Base-by-base conservation (phyloP, 2,888 invertebrate genomes). In the Cataglyphis rosenhaueri region DNA sequence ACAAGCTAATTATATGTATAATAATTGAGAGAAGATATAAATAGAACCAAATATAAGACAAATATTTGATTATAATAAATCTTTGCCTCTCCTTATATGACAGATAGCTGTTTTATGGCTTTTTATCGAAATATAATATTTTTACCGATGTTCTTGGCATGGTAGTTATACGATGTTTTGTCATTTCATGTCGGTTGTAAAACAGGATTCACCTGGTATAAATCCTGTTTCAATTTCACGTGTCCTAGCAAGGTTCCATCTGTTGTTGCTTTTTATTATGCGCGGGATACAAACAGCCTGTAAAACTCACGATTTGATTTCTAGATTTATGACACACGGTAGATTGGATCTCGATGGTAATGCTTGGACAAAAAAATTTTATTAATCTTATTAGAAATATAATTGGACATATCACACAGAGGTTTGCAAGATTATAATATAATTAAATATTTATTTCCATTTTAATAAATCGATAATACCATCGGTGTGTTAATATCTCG, bases 261-360 rank as follows among this genome's bases (percentile, higher is more conserved):
- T 71, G 59, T 79, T 41, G 44, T 41, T 21, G 32, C 44, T 44
- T 79, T 79, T 79, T 79, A 79, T 79, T 79, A 73, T 74, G 74
- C 59, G 59, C 59, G 25, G 21, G 41, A 59, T 44, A 74, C 57
- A 73, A 78, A 78, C 35, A 57, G 32, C 25, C 44, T 73, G 74
- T 73, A 79, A 79, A 73, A 59, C 35, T 79, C 75, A 59, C 44
- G 18, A 79, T 79, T 79, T 59, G 78, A 79, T 59, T 73, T 12
- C 59, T 59, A 41, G 59, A 79, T 79, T 79, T 79, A 79, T 44
- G 57, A 29, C 25, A 55, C 4, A 10, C 10, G 21, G 18, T 21
- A 21, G n/a, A 59, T 44, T 12, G 32, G 44, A 59, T 70, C 55
- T 57, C 38, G 59, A 65, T 25, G 75, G 25, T 52, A 38, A 35